Evolutionary conservation across 1,140 invertebrate species (phyloP), one percentile per base, ranked within the genome.

Genomic region (Cataglyphis hispanica): DNA sequence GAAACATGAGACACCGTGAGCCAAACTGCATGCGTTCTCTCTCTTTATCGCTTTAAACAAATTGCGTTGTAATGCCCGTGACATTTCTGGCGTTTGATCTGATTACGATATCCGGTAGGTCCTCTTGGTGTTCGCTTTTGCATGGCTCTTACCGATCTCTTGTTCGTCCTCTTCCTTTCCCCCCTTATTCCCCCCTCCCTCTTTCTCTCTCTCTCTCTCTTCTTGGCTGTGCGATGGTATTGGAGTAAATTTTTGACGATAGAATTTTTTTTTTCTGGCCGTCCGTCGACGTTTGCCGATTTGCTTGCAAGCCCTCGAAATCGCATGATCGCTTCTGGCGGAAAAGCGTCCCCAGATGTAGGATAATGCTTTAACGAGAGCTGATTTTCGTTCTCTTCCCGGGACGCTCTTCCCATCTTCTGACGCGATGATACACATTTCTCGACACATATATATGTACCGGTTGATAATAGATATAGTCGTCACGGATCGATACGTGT

Each of bases 11-110:
- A 89, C 90, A 91, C 91, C 88, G 92, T 93, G 92, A 93, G 93
- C 92, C 77, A 92, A 93, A 84, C 85, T 90, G 92, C 92, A 93
- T 92, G 92, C 80, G 61, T 87, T 27, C 86, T 86, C 61, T 46
- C 87, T 85, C 58, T 76, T 84, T 84, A 77, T 2, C 37, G 78
- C 78, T 83, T 50, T 50, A 50, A 74, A 83, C 56, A 43, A 53
- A 72, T 83, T 83, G 67, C 67, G 67, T 70, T 72, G 53, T 25
- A 78, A 37, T 72, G 78, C 50, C 66, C 78, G 66, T 61, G 78
- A 74, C 25, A 83, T 74, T 72, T 72, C 50, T 46, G 66, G 37
- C 78, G 60, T 60, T 72, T 74, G 50, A 67, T 81, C 66, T 72
- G 67, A 72, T 60, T 60, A 72, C 66, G 46, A 50, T 50, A 72